Percentiles rank a stretch among this genome's conserved stretches.
Conservation (phyloP, 2,113 vertebrate genomes). For the Neotoma lepida region DNA sequence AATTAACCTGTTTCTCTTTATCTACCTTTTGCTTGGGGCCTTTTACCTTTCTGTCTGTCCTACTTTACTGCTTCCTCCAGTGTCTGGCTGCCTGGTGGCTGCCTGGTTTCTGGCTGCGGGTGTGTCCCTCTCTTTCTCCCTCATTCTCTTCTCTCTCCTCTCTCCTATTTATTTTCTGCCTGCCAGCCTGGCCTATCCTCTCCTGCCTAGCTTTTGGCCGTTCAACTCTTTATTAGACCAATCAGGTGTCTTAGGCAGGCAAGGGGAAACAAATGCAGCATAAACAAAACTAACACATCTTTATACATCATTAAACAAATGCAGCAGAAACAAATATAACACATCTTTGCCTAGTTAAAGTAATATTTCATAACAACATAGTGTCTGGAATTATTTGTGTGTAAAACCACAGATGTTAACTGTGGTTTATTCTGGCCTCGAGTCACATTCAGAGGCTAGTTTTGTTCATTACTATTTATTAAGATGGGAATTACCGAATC, state of each 20-base stretch:
- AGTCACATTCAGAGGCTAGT: background rate
- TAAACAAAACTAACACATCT: too few relatives aligned
- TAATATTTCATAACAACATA: background rate
- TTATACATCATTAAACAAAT: too few relatives aligned
- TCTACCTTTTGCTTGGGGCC: background rate
- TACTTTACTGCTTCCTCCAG: background rate
- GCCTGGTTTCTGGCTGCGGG: background rate
- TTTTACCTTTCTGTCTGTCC: background rate
- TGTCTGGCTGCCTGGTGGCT: background rate
- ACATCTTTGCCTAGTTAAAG: background rate
- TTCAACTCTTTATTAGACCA: background rate
- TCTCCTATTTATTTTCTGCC: background rate
- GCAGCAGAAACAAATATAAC: too few relatives aligned
- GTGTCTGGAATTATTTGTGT: background rate
- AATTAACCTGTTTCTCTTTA: background rate
- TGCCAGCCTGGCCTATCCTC: background rate
- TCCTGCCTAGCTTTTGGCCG: background rate
- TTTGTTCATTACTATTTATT: slow-evolving; percentile 27
- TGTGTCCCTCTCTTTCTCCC: background rate
- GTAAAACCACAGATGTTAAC: background rate
- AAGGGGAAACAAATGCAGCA: background rate
- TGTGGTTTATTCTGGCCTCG: background rate
- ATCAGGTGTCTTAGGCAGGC: background rate
- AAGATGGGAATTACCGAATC: slow-evolving; percentile 31
- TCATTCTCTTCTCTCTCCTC: background rate